Evolutionary conservation across 2,113 vertebrate genomes (phyloP), one percentile per base, ranked within the genome.

Genomic region (Sapayoa aenigma): DNA sequence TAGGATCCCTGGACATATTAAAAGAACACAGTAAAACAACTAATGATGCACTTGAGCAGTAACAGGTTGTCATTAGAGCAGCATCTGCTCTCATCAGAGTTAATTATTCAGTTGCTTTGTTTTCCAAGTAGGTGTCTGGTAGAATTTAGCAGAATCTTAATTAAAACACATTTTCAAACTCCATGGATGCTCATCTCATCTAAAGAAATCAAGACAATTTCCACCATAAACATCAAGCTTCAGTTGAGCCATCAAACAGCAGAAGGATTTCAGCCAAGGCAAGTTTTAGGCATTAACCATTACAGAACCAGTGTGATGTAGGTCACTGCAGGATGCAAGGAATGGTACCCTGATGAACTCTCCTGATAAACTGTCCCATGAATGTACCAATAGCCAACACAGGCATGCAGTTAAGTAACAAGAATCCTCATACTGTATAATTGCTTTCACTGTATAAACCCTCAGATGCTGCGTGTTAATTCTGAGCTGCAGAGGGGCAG

Each of bases 111-210:
- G 97, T 97, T 98, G 98, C 98, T 98, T 98, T 98, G 98, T 98
- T 98, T 98, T 98, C 98, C 98, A 98, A 98, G 98, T 98, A 98
- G 98, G 98, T 98, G 98, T 98, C 98, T 98, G 98, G 97, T 98
- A 98, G 98, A 98, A 98, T 98, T 98, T 98, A 98, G 98, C 98
- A 98, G 98, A 98, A 98, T 98, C 98, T 98, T 98, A 99, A 98
- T 99, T 98, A 99, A 98, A 98, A 98, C 97, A 97, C 98, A 97
- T 98, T 98, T 98, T 97, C 98, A 98, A 98, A 98, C 98, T 98
- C 98, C 97, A 97, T 96, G 98, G 98, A 98, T 98, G 97, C 98
- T 98, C 98, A 97, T 98, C 98, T 98, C 97, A 97, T 98, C 97
- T 97, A 96, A 98, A 98, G 98, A 98, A 98, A 98, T 98, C 98